Evolutionary conservation across 2,797 vertebrate genomes (phyloP).

Genomic region (Pteropus rufus): DNA sequence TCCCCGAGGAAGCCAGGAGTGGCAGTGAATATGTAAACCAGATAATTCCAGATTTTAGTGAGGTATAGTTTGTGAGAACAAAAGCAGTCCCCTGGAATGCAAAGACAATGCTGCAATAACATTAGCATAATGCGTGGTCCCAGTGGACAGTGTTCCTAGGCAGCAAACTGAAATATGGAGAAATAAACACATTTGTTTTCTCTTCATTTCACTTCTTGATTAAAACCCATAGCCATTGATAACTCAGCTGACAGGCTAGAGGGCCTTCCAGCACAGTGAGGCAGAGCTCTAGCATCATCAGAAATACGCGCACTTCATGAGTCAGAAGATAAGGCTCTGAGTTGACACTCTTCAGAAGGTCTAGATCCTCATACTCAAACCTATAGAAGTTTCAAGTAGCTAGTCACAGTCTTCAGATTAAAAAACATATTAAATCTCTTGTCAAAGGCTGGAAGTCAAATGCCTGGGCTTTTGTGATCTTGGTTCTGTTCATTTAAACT

Average conservation of each 20-base stretch:
- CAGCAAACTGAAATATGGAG: background rate
- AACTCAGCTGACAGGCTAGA: background rate
- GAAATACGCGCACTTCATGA: background rate
- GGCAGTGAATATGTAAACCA: constrained; percentile 40
- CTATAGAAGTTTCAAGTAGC: background rate
- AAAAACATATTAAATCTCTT: background rate
- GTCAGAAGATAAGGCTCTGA: background rate
- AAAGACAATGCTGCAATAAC: constrained; percentile 28
- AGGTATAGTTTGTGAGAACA: background rate
- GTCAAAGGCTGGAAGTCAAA: background rate
- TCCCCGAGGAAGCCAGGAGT: constrained; percentile 25
- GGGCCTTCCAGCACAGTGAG: background rate
- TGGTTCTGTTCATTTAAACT: background rate
- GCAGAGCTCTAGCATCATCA: background rate
- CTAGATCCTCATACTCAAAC: background rate
- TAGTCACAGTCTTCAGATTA: background rate
- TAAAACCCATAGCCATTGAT: background rate
- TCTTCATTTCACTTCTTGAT: background rate
- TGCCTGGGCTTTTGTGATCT: background rate
- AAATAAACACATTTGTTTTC: background rate
- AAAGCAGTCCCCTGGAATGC: constrained; percentile 53
- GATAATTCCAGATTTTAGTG: constrained; percentile 15
- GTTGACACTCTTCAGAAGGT: background rate
- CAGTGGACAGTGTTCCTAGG: background rate
- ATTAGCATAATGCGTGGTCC: constrained; percentile 48